Evolutionary conservation across 2,113 vertebrate genomes (phyloP).

Genomic region (Pseudorhombus dupliciocellatus): DNA sequence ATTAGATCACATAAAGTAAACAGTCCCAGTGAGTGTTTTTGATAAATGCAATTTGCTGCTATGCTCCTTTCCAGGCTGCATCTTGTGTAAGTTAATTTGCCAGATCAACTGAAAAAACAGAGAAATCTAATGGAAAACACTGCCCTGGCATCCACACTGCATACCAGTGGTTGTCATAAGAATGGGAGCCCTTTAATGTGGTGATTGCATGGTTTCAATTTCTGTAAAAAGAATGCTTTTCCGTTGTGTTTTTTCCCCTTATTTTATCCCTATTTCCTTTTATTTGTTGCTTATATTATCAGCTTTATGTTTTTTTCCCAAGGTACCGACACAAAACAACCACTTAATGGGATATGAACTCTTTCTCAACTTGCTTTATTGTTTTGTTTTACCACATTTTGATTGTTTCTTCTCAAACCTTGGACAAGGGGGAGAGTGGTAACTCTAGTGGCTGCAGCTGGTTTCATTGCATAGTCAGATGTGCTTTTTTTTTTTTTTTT

Average conservation of each 20-base stretch:
- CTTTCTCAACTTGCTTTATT: slow-evolving; percentile 39
- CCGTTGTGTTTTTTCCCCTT: slow-evolving; percentile 62
- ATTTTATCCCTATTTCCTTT: slow-evolving; percentile 75
- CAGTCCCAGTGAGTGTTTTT: slow-evolving; percentile 80
- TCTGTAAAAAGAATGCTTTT: slow-evolving; percentile 80
- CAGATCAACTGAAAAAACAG: slow-evolving; percentile 81
- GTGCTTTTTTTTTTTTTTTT: slow-evolving; percentile 10
- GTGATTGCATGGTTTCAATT: slow-evolving; percentile 79
- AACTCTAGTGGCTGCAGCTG: slow-evolving; percentile 60
- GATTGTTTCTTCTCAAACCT: slow-evolving; percentile 34
- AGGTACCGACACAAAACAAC: slow-evolving; percentile 46
- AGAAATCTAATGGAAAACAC: slow-evolving; percentile 82
- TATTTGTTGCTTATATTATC: slow-evolving; percentile 69
- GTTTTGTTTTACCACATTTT: slow-evolving; percentile 40
- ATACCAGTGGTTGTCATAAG: slow-evolving; percentile 79
- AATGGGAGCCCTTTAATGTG: slow-evolving; percentile 82
- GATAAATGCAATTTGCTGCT: slow-evolving; percentile 83
- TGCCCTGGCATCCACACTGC: slow-evolving; percentile 70
- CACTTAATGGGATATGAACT: slow-evolving; percentile 50
- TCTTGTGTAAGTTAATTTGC: slow-evolving; percentile 84
- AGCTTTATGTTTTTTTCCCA: slow-evolving; percentile 55
- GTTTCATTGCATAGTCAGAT: slow-evolving; percentile 53
- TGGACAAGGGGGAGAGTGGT: slow-evolving; percentile 27
- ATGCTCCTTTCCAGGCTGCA: slow-evolving; percentile 78
- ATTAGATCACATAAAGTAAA: slow-evolving; percentile 80